Conservation (phyloP, 2,113 vertebrate genomes). For the Xiphophorus couchianus region DNA sequence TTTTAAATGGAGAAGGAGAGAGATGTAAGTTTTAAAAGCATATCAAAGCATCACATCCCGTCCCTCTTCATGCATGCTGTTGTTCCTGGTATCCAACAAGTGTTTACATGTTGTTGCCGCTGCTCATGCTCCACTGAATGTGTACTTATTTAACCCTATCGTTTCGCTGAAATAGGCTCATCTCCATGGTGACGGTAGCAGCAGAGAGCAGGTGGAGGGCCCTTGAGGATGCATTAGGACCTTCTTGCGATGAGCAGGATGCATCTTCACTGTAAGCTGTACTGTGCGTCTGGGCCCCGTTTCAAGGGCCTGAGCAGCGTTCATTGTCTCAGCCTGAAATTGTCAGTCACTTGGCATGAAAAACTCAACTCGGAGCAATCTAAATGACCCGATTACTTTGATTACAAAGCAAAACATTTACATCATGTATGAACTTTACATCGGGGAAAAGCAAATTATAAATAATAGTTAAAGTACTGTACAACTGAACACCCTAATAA, state of each 20-base stretch:
- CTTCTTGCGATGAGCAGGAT: slow-evolving; percentile 50
- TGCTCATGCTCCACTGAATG: slow-evolving; percentile 49
- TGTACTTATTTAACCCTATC: slow-evolving; percentile 68
- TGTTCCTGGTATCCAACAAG: slow-evolving; percentile 63
- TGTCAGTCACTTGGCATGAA: neutral
- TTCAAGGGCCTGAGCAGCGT: slow-evolving; percentile 37
- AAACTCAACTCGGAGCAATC: neutral
- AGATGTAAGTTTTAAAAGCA: slow-evolving; percentile 71
- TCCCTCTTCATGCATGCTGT: slow-evolving; percentile 41
- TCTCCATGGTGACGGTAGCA: slow-evolving; percentile 70
- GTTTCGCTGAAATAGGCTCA: slow-evolving; percentile 57
- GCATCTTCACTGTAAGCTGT: slow-evolving; percentile 57
- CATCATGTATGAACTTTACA: too few species aligned
- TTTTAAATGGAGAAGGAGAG: slow-evolving; percentile 33
- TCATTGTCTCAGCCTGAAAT: slow-evolving; percentile 23
- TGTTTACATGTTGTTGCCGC: slow-evolving; percentile 69
- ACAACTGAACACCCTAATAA: neutral
- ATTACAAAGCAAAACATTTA: neutral
- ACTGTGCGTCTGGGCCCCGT: slow-evolving; percentile 34
- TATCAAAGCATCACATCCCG: slow-evolving; percentile 61
- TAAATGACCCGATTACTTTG: slow-evolving; percentile 4
- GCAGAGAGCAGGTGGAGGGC: slow-evolving; percentile 63
- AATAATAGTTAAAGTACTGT: too few species aligned
- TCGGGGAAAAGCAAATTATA: too few species aligned
- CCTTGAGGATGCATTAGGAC: slow-evolving; percentile 75